Base-by-base conservation (phyloP, 1,140 invertebrate species). In the Cyclargus thomasi region DNA sequence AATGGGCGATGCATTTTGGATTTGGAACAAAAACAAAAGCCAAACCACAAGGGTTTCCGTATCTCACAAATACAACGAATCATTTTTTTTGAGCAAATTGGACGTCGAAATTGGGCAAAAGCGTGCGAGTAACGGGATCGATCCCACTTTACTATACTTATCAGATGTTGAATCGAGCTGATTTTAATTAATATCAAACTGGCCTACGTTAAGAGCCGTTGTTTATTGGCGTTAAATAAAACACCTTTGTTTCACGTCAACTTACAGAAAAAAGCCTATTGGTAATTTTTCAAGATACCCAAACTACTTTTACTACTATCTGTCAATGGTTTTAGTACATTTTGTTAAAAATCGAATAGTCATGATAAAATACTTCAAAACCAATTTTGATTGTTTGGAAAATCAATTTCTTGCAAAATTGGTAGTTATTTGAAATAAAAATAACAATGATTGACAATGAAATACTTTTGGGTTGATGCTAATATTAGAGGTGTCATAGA, bases 21-120 rank as follows among this genome's bases (percentile, higher is more conserved):
- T 59, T 65, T 20, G 47, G 62, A 39, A 36, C 39, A 63, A 59
- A 71, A 70, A 71, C 55, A 68, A 64, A 63, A 47, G 10, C 59
- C 20, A 55, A 53, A 39, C 74, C 72, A 67, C 70, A 71, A 74
- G 68, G 68, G 68, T 66, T 64, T 74, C 67, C 64, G 70, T 72
- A 70, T 74, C n/a, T n/a, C n/a, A n/a, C 70, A 74, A 71, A 72
- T 74, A 62, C 70, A 76, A 76, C 74, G 68, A 72, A 21, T 68
- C 68, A 68, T 64, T 66, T 72, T 73, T 71, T 64, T 72, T 71
- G 66, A 67, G 55, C 68, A 65, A 72, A 73, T 74, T 65, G 66
- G 66, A 64, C 36, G 14, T 69, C 68, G 59, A 70, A 73, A 77
- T 71, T 77, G 69, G 69, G 55, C 39, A 70, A 68, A 62, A 69